phyloP scores from a whole-genome alignment of 1,140 invertebrate species.

The Asbolus verrucosus region DNA sequence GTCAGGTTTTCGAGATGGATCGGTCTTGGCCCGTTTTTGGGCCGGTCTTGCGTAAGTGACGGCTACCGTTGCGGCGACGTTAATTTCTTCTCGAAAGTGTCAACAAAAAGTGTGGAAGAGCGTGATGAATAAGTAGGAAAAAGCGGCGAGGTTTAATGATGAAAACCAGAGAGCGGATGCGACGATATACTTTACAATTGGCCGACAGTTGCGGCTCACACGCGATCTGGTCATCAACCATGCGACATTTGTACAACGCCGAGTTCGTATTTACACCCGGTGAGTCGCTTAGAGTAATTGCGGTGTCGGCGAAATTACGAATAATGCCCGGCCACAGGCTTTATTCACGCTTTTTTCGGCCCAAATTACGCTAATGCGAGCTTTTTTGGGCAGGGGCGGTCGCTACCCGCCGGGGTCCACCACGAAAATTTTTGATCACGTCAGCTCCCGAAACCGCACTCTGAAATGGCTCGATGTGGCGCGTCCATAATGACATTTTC shows the following conservation, averaged over 20 bases:
- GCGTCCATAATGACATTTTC: too few relatives aligned
- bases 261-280: conserved; percentile 52
- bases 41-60: conserved; percentile 24
- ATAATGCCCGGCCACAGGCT: conserved; percentile 9
- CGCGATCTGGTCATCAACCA: conserved; percentile 61
- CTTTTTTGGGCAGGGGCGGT: not conserved
- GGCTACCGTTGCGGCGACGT: conserved; percentile 34
- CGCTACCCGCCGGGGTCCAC: too few relatives aligned
- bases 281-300: conserved; percentile 41
- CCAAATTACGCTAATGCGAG: conserved; percentile 5
- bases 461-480: too few relatives aligned
- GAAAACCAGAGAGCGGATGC: conserved; percentile 59
- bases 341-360: conserved; percentile 35
- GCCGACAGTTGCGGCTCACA: conserved; percentile 55
- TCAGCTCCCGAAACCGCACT: too few relatives aligned
- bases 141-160: conserved; percentile 55
- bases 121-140: conserved; percentile 46
- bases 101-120: conserved; percentile 45
- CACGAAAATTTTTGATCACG: too few relatives aligned
- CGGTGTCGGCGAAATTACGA: conserved; percentile 24
- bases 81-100: conserved; percentile 44
- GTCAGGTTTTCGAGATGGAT: conserved; percentile 28
- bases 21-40: not conserved
- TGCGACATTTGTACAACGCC: conserved; percentile 59
- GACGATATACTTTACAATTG: conserved; percentile 55